These are phyloP conservation scores for Trissoscelio sp. DNA, from an alignment of 2,888 invertebrate genomes.

Conservation along the genomic window DNA sequence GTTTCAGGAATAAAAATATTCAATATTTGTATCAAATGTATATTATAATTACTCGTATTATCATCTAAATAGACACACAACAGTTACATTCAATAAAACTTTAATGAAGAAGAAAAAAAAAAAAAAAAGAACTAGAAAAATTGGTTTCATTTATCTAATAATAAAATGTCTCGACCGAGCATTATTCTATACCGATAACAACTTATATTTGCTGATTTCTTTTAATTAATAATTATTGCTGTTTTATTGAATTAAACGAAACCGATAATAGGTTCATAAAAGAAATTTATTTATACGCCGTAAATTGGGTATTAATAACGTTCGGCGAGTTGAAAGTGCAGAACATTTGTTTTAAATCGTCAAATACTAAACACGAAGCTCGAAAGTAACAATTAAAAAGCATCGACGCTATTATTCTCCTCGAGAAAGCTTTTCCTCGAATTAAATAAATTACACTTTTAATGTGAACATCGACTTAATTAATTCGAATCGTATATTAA, in stretches of 20 bases:
- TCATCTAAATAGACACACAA: background rate
- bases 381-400: background rate
- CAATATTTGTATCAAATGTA: slow-evolving; percentile 5
- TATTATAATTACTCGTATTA: slow-evolving; percentile 1
- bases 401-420: background rate
- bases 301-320: background rate
- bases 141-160: background rate
- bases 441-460: slow-evolving; percentile 19
- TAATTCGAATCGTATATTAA: slow-evolving; percentile 31
- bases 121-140: background rate
- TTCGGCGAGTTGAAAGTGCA: background rate
- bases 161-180: background rate
- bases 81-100: background rate
- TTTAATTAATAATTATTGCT: slow-evolving; percentile 2
- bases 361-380: background rate
- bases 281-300: slow-evolving; percentile 3
- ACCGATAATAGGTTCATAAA: slow-evolving; percentile 13
- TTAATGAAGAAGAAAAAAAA: background rate
- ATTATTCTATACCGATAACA: background rate
- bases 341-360: background rate
- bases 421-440: slow-evolving; percentile 4
- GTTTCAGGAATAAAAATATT: background rate
- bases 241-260: slow-evolving; percentile 3
- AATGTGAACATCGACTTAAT: slow-evolving; percentile 31
- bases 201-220: background rate